Conservation (phyloP, 2,113 vertebrate genomes). For the Petrocephalus zakoni region DNA sequence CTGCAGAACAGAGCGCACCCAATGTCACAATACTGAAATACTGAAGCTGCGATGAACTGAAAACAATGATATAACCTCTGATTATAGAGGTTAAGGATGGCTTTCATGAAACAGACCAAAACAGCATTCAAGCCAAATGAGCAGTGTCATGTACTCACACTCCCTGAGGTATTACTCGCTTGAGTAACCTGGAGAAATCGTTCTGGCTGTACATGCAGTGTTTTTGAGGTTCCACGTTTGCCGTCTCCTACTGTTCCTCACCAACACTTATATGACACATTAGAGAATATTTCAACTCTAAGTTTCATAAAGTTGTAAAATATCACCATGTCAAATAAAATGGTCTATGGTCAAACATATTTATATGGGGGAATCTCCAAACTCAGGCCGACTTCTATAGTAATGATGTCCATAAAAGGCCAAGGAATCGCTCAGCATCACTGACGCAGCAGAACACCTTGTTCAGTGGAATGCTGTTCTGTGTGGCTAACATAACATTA, state of each 20-base stretch:
- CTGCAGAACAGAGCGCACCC: background rate
- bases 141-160: background rate
- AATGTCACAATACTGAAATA: background rate
- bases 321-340: background rate
- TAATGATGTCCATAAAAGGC: background rate
- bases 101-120: background rate
- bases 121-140: background rate
- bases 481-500: background rate
- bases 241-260: background rate
- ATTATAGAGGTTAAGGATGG: background rate
- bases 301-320: background rate
- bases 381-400: background rate
- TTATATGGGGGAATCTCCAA: background rate
- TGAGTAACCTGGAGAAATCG: background rate
- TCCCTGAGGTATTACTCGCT: background rate
- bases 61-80: background rate
- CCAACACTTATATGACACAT: background rate
- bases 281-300: background rate
- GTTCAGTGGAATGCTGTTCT: background rate
- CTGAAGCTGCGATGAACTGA: background rate
- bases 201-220: background rate
- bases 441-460: background rate
- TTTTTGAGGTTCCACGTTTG: background rate
- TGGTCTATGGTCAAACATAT: background rate
- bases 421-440: background rate